Conservation (phyloP, 2,888 invertebrate species). For the Enchytraeus crypticus region DNA sequence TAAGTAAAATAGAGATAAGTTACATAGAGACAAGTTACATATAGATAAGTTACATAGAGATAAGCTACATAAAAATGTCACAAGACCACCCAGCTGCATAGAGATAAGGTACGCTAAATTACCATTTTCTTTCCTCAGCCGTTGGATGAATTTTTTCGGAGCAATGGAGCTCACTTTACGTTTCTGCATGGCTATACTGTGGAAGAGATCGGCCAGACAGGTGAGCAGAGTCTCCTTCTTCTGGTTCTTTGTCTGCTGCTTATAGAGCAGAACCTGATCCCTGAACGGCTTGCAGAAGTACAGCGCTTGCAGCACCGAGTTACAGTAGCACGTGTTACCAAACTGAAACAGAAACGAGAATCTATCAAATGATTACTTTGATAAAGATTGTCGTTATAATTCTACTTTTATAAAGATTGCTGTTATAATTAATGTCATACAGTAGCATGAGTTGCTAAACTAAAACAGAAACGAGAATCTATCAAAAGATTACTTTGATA, state of each 20-base stretch:
- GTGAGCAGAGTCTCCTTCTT: slow-evolving; percentile 89
- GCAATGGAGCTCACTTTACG: slow-evolving; percentile 97
- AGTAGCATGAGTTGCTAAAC: slow-evolving; percentile 99
- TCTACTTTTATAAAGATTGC: not conserved
- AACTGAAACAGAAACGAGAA: slow-evolving; percentile 55
- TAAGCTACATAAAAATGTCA: too few species aligned
- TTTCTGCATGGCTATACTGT: slow-evolving; percentile 99
- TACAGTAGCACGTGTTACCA: slow-evolving; percentile 99
- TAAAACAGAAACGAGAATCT: slow-evolving; percentile 32
- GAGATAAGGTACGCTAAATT: too few species aligned
- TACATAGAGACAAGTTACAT: not conserved
- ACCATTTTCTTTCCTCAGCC: slow-evolving; percentile 96
- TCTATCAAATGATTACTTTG: not conserved
- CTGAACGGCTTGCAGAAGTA: slow-evolving; percentile 99
- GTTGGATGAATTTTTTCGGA: slow-evolving; percentile 97
- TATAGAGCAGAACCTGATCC: slow-evolving; percentile 95
- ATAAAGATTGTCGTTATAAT: not conserved
- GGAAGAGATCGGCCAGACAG: slow-evolving; percentile 94
- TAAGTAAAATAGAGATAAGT: not conserved
- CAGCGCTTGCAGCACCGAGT: slow-evolving; percentile 96
- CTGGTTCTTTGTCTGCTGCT: slow-evolving; percentile 54
- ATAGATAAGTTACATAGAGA: not conserved
- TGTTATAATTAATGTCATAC: slow-evolving; percentile 52
- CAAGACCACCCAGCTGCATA: too few species aligned
- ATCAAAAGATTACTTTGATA: not conserved